A percentile compares a stretch with the other conserved stretches of the same genome.
Evolutionary conservation across 2,888 invertebrate species (phyloP).

Genomic region (Axea sp.): DNA sequence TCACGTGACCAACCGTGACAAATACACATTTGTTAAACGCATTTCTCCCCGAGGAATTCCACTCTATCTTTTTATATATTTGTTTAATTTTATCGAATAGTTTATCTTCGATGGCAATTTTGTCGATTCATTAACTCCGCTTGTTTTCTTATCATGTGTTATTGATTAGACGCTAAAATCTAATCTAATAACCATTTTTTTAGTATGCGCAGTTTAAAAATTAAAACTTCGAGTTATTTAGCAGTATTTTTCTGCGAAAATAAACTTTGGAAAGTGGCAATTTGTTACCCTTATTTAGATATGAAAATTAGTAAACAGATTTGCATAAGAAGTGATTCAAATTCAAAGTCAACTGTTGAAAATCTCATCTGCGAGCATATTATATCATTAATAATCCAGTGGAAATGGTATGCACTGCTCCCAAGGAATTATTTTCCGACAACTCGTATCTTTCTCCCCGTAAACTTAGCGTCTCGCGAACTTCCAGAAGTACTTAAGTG

Average conservation of each 20-base stretch:
- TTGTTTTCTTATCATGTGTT: constrained; percentile 10
- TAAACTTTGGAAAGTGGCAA: neutral
- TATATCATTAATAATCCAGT: constrained; percentile 57
- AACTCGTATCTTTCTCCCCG: constrained; percentile 37
- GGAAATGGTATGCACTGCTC: constrained; percentile 17
- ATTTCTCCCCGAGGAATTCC: constrained; percentile 4
- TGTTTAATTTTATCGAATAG: constrained; percentile 9
- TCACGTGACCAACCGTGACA: constrained; percentile 16
- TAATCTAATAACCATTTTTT: no score
- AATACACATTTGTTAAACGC: constrained; percentile 3
- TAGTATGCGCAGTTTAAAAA: neutral
- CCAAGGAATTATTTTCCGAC: constrained; percentile 44
- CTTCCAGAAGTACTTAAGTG: constrained; percentile 61
- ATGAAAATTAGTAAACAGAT: constrained; percentile 35
- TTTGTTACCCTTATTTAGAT: constrained; percentile 31
- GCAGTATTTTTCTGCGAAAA: neutral
- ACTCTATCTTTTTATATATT: constrained; percentile 5
- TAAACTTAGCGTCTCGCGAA: constrained; percentile 45
- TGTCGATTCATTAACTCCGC: constrained; percentile 18
- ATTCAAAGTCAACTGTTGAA: constrained; percentile 52
- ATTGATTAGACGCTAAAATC: no score
- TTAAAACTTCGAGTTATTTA: neutral
- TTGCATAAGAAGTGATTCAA: constrained; percentile 39
- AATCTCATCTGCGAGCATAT: constrained; percentile 44
- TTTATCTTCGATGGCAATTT: constrained; percentile 11